Percentiles rank a stretch among this genome's conserved stretches.
phyloP scores from a whole-genome alignment of 2,113 vertebrate genomes.

The Gobiocypris rarus region DNA sequence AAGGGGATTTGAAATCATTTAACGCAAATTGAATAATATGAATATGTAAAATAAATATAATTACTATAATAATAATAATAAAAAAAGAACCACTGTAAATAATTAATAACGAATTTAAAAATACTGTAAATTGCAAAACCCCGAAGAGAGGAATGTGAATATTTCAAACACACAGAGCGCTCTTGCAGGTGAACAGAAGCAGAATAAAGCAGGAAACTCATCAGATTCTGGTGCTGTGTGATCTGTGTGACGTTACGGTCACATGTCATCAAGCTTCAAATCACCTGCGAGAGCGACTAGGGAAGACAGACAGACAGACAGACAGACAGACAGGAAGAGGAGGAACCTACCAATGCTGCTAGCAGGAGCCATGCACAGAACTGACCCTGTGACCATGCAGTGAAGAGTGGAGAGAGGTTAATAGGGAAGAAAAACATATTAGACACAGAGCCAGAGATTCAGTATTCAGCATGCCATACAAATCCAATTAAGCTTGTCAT shows the following conservation, averaged over 20 bases:
- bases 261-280: slow-evolving; percentile 49
- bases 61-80: neutral
- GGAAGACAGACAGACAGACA: slow-evolving; percentile 36
- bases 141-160: slow-evolving; percentile 21
- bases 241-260: neutral
- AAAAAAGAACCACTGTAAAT: neutral
- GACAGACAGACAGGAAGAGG: slow-evolving; percentile 79
- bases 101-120: slow-evolving; percentile 1
- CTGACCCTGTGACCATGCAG: slow-evolving; percentile 95
- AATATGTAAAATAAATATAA: neutral
- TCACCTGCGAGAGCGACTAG: slow-evolving; percentile 65
- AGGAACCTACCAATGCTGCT: slow-evolving; percentile 99
- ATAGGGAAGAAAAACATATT: slow-evolving; percentile 67
- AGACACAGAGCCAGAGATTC: slow-evolving; percentile 43
- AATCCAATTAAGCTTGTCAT: slow-evolving; percentile 28
- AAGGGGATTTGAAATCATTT: neutral
- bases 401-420: slow-evolving; percentile 71
- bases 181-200: slow-evolving; percentile 67
- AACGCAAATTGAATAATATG: neutral
- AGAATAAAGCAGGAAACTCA: slow-evolving; percentile 29
- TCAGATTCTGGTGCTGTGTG: neutral
- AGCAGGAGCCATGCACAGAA: slow-evolving; percentile 99
- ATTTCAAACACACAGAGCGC: slow-evolving; percentile 11
- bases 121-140: slow-evolving; percentile 37
- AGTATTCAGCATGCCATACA: slow-evolving; percentile 52